Base-by-base conservation (phyloP, 2,888 invertebrate genomes). In the Oeneis ivallda region DNA sequence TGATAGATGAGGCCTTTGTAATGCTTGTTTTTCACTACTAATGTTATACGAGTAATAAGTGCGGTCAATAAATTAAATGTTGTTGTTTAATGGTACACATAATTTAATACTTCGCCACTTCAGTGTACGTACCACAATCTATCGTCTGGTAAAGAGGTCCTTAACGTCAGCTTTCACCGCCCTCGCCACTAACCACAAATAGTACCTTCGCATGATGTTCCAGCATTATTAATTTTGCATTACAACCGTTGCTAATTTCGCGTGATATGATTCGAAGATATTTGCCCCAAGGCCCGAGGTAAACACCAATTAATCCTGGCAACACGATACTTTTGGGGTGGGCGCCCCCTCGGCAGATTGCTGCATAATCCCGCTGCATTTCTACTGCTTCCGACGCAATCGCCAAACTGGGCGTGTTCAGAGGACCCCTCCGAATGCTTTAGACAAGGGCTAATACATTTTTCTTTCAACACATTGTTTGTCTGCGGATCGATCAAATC, bases 301-400 rank as follows among this genome's bases (percentile, higher is more conserved):
- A 88, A 90, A 87, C 84, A 84, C 79, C 90, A 91, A 92, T 92
- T 90, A 91, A 92, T 91, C 86, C 86, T 81, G 81, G 89, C 86
- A 86, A 90, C 85, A 81, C 83, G 89, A 89, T 90, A 87, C 83
- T 79, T 79, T 77, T 72, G 78, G 82, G 83, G 81, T 74, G 73
- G 75, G 70, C 74, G 70, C 71, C 81, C 80, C 80, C 81, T 75
- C 67, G 70, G 81, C 84, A 86, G 86, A 89, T 86, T 88, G 87
- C 82, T 85, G 85, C 84, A 83, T 87, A 85, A 86, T 86, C 86
- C 84, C 82, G 73, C 72, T 86, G 88, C 89, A 89, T 86, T 91
- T 88, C 83, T 87, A 87, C 82, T 81, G 89, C 89, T 89, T 90
- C 90, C 82, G 79, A 84, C 81, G 83, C 81, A 78, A 80, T 83